Evolutionary conservation across 23 tunicate genomes (phyloP), one percentile per base, ranked within the genome.

Genomic region (Ascidia mentula): DNA sequence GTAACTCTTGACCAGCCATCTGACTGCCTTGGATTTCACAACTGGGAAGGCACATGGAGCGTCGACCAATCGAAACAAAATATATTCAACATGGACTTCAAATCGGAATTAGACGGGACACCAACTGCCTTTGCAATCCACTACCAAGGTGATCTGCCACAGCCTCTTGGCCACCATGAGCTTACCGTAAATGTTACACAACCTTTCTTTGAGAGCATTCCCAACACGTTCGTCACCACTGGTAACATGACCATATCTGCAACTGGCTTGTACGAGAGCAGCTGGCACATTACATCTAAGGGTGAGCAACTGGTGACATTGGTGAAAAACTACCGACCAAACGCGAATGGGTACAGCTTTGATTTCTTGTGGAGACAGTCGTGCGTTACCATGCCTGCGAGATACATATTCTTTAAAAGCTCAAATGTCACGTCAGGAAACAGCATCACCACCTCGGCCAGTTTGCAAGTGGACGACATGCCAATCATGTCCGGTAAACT

Each of bases 291-390:
- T 28, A 60, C 75, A 37, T 74, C 83, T 20, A 61, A 86, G 31
- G 65, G 35, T 15, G 81, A 81, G 36, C 87, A 91, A 34, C 70
- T 85, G 38, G 90, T 77, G 46, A 60, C 72, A 9, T 34, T 91
- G 46, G 72, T 38, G 53, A 91, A 86, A 46, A 60, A 72, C 35
- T 81, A 69, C 77, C 32, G 31, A 18, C 59, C 72, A 36, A 72
- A 28, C 0, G 87, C 82, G 17, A 72, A 59, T 18, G 83, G 74
- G 9, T 77, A 45, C 69, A 59, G 33, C 1, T 18, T 86, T 4
- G 79, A 75, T 0, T 72, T 91, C 36, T 39, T 72, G 45, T 91
- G 97, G 97, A 82, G 78, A 60, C 97, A 91, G 40, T 39, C 80
- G 12, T 69, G 26, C 37, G 69, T 31, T 7, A 45, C 26, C 38